Evolutionary conservation across 2,113 vertebrate species (phyloP), one percentile per base, ranked within the genome.

Genomic region (Myrmecophaga tridactyla): DNA sequence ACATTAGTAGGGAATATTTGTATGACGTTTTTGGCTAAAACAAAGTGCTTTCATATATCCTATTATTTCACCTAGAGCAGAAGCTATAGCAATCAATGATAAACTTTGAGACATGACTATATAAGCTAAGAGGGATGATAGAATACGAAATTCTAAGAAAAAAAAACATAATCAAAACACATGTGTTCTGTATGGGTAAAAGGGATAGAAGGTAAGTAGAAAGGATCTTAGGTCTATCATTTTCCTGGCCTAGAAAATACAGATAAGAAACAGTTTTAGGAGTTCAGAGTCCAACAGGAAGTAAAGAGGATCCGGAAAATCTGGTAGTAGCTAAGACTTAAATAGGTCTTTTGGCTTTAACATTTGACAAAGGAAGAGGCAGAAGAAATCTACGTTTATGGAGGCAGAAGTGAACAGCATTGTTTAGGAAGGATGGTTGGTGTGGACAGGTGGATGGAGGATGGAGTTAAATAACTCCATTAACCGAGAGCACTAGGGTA

Each of bases 21-120:
- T 93, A 78, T 48, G 83, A 94, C 58, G 81, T 43, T 92, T 89
- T 81, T 92, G 72, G 60, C 51, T 92, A 80, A 76, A 84, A 96
- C 65, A 36, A 70, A 94, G 48, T 89, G 31, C 31, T 96, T 85
- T 92, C 27, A 31, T 8, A 58, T 51, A 92, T 94, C 81, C 60
- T 86, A 18, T 73, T 94, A 18, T 73, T 94, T 94, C 84, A 93
- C 75, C 51, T 56, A 67, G 63, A 69, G 27, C 34, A 87, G 53
- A 85, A 67, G 36, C 23, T n/a, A 15, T 63, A 51, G 39, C 29
- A n/a, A 48, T 80, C 90, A 65, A 18, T 85, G 86, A 81, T 36
- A 25, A 6, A 60, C 29, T 72, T 10, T 14, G 18, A 18, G 65
- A 39, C 41, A 53, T 83, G 78, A 89, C 85, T 94, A 69, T 15